Percentiles rank a stretch among this genome's conserved stretches.
These are phyloP conservation scores for Corythucha ciliata DNA, from an alignment of 2,888 invertebrate species.

Conservation along the genomic window DNA sequence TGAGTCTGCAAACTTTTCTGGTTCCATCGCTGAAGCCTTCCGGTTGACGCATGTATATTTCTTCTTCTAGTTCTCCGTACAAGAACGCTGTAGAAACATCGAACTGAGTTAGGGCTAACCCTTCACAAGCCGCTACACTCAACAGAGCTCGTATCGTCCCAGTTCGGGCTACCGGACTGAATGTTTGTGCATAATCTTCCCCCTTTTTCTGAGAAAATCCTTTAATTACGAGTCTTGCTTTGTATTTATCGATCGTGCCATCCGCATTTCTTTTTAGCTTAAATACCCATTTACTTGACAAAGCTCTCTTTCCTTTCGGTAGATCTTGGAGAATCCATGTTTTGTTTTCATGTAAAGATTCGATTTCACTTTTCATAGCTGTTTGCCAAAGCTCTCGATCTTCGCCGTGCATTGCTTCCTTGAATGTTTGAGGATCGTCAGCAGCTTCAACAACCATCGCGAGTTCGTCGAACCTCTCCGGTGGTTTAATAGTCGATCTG, in stretches of 20 bases:
- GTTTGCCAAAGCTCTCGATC: too few species aligned
- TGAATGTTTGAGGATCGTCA: too few species aligned
- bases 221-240: background rate
- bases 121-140: constrained; percentile 32
- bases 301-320: background rate
- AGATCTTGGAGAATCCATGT: too few species aligned
- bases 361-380: too few species aligned
- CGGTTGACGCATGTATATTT: constrained; percentile 39
- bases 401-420: too few species aligned
- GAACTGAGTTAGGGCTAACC: constrained; percentile 34
- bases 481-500: too few species aligned
- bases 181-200: background rate
- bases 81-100: constrained; percentile 32
- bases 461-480: too few species aligned
- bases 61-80: constrained; percentile 35
- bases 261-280: background rate
- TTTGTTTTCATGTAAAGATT: too few species aligned
- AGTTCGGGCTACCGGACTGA: constrained; percentile 31
- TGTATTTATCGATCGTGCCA: background rate
- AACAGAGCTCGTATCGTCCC: constrained; percentile 34
- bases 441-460: too few species aligned
- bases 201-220: background rate
- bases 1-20: constrained; percentile 36
- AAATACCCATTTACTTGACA: background rate
- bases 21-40: constrained; percentile 37